phyloP scores from a whole-genome alignment of 2,797 vertebrate genomes.

The Pelobates cultripes region DNA sequence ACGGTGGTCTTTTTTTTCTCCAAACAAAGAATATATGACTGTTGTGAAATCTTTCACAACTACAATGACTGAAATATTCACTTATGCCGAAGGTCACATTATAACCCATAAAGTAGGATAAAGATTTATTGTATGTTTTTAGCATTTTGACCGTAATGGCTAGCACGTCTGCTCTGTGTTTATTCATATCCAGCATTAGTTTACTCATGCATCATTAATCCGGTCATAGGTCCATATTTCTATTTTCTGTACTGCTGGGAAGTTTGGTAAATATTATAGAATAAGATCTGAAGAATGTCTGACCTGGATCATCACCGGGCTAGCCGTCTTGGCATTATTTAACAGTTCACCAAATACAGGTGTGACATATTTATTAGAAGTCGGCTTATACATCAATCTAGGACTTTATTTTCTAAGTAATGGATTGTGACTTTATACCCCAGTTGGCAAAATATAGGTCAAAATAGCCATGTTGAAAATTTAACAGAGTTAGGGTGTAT shows the following conservation, averaged over 20 bases:
- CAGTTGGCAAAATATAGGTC: no score
- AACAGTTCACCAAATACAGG: not conserved
- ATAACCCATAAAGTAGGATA: not conserved
- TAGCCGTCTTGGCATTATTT: not conserved
- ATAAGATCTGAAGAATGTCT: not conserved
- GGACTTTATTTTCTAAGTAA: no score
- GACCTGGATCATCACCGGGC: not conserved
- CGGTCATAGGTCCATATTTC: not conserved
- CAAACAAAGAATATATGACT: not conserved
- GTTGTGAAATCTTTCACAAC: not conserved
- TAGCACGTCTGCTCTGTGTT: conserved; percentile 25
- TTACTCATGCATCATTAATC: not conserved
- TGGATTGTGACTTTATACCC: no score
- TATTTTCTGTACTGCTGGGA: not conserved
- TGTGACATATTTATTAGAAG: not conserved
- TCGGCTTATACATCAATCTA: not conserved
- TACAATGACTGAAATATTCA: not conserved
- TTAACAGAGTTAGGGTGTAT: no score
- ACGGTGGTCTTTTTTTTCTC: conserved; percentile 19
- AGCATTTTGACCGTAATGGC: conserved; percentile 7
- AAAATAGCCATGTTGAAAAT: no score
- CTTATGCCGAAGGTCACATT: not conserved
- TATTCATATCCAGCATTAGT: not conserved
- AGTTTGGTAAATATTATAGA: not conserved
- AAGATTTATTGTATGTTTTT: conserved; percentile 27